Percentiles rank a stretch among this genome's conserved stretches.
Evolutionary conservation across 2,888 invertebrate species (phyloP).

Genomic region (Neoscelio sp.): DNA sequence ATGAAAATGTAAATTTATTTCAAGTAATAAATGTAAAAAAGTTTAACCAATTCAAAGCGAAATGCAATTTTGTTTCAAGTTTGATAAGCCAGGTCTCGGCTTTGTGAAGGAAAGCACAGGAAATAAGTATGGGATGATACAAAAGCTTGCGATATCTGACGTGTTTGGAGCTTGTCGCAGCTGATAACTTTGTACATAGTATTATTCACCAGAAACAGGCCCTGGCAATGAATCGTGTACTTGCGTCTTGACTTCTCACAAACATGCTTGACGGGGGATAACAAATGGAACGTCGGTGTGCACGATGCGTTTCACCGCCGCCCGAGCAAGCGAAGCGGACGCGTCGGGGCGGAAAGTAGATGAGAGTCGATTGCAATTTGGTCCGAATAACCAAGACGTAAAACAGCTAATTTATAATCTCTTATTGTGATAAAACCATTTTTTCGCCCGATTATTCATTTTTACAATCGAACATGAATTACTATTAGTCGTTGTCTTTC

Average conservation of each 20-base stretch:
- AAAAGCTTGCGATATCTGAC: constrained; percentile 24
- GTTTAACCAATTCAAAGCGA: too few relatives aligned
- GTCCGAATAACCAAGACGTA: constrained; percentile 77
- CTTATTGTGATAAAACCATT: background rate
- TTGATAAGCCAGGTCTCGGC: too few relatives aligned
- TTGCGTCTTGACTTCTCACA: constrained; percentile 54
- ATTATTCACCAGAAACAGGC: constrained; percentile 41
- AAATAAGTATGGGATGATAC: constrained; percentile 9
- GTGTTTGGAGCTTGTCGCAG: constrained; percentile 25
- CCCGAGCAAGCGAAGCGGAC: constrained; percentile 48
- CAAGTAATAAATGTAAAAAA: too few relatives aligned
- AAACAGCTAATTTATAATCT: constrained; percentile 78
- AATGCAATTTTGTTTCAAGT: too few relatives aligned
- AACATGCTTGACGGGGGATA: constrained; percentile 60
- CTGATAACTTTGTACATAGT: constrained; percentile 39
- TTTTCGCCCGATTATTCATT: constrained; percentile 4
- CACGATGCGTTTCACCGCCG: constrained; percentile 58
- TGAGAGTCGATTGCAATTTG: constrained; percentile 77
- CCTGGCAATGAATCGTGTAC: constrained; percentile 53
- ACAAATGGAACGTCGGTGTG: constrained; percentile 61
- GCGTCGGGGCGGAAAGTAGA: constrained; percentile 64
- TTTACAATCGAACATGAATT: too few relatives aligned
- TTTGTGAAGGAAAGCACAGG: constrained; percentile 15
- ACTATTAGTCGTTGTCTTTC: too few relatives aligned
- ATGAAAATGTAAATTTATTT: too few relatives aligned